These are phyloP conservation scores for Lepilemur septentrionalis DNA, from an alignment of 2,797 vertebrate genomes.

Conservation along the genomic window DNA sequence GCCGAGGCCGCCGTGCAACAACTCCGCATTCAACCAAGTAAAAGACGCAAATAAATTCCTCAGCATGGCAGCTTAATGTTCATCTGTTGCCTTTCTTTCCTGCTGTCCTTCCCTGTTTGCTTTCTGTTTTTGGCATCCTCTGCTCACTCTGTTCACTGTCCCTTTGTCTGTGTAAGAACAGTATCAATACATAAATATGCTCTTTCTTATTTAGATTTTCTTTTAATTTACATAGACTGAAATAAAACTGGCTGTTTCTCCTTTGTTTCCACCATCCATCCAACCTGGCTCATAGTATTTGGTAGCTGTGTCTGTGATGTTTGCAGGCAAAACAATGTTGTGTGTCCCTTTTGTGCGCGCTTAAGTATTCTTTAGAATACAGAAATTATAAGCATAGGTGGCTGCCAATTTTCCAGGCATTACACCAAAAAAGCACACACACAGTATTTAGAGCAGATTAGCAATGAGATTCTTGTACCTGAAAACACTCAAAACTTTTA, in stretches of 20 bases:
- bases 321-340: conserved; percentile 72
- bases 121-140: conserved; percentile 85
- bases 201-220: conserved; percentile 78
- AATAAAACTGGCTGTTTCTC: conserved; percentile 91
- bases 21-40: conserved; percentile 99
- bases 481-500: conserved; percentile 45
- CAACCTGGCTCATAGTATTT: conserved; percentile 73
- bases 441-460: conserved; percentile 31
- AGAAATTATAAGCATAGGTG: conserved; percentile 63
- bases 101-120: conserved; percentile 84
- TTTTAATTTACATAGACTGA: conserved; percentile 82
- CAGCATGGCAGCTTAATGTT: conserved; percentile 97
- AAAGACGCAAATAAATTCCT: conserved; percentile 97
- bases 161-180: conserved; percentile 81
- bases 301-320: conserved; percentile 76
- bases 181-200: conserved; percentile 79
- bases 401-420: conserved; percentile 61
- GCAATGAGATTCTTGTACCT: background rate
- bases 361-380: conserved; percentile 63
- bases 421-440: conserved; percentile 28
- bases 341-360: conserved; percentile 75
- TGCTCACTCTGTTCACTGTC: conserved; percentile 85
- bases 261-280: conserved; percentile 78
- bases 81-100: conserved; percentile 91
- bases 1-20: conserved; percentile 98